Evolutionary conservation across 2,797 vertebrate species (phyloP).

Genomic region (Pygocentrus nattereri): DNA sequence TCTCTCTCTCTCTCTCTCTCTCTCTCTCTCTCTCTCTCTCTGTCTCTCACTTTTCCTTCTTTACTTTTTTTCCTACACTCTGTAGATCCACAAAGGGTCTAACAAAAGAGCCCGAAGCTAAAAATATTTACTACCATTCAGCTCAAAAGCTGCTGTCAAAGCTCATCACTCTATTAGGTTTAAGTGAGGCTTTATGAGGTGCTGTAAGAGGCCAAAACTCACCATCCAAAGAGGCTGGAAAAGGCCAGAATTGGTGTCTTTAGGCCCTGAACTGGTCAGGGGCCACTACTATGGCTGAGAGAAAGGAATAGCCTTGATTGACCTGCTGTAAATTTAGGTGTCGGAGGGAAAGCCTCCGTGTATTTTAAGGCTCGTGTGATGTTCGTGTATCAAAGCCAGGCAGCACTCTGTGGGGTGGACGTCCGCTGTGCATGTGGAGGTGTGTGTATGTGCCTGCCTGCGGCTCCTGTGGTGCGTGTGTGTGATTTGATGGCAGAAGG

Average conservation of each 20-base stretch:
- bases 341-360: neutral
- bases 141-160: conserved; percentile 5
- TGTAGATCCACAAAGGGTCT: conserved; percentile 40
- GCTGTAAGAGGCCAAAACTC: neutral
- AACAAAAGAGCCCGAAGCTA: conserved; percentile 17
- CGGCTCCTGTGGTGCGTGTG: conserved; percentile 10
- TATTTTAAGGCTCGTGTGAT: conserved; percentile 37
- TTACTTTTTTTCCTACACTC: neutral
- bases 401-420: neutral
- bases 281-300: neutral
- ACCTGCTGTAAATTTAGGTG: neutral
- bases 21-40: neutral
- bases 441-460: conserved; percentile 13
- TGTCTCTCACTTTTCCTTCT: neutral
- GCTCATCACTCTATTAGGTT: conserved; percentile 4
- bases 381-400: conserved; percentile 33
- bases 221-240: neutral
- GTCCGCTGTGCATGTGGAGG: conserved; percentile 8
- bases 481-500: conserved; percentile 1
- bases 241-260: neutral
- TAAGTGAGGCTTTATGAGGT: conserved; percentile 1
- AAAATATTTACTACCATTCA: conserved; percentile 28
- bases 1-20: neutral
- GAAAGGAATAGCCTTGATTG: neutral
- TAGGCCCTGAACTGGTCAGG: neutral